Evolutionary conservation across 1,140 invertebrate species (phyloP), one percentile per base, ranked within the genome.

Genomic region (Drosophila triauraria): DNA sequence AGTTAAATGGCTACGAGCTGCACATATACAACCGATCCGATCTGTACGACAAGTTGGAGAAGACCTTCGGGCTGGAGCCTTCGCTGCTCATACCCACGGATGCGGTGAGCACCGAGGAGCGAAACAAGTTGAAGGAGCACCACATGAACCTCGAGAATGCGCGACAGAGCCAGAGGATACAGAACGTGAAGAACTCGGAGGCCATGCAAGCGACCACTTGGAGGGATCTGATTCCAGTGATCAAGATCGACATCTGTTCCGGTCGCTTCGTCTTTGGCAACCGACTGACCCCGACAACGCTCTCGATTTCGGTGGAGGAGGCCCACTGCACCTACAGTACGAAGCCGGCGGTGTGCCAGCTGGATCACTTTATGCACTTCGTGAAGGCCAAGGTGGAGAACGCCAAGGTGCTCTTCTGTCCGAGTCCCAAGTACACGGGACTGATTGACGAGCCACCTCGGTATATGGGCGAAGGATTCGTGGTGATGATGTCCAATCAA

Each of bases 181-280:
- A 92, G 30, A 91, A 75, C 20, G 95, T 96, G 13, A 95, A 96
- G 58, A 94, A 96, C 63, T 95, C 96, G 2, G 96, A 96, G 83
- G 95, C 96, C 5, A 96, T 96, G 38, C 96, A 96, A 93, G 96
- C 96, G 0, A 94, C 96, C 78, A 98, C 97, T 4, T 99, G 99
- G 98, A 95, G 98, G 80, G 98, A 99, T 94, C 94, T 99, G 51
- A 98, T 99, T 90, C 99, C 99, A 51, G 97, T 99, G 30, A 99
- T 99, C 62, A 99, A 99, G 94, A 94, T 99, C 47, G 98, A 99
- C 91, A 95, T 99, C 48, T 97, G 96, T 64, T 96, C 97, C 95
- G 98, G 98, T 56, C 95, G 98, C 70, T 94, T 99, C 68, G 97
- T 99, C 15, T 99, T 99, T 94, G 99, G 99, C n/a, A 99, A 99